Base-by-base conservation (phyloP, 2,888 invertebrate genomes). In the Gortyna flavago region DNA sequence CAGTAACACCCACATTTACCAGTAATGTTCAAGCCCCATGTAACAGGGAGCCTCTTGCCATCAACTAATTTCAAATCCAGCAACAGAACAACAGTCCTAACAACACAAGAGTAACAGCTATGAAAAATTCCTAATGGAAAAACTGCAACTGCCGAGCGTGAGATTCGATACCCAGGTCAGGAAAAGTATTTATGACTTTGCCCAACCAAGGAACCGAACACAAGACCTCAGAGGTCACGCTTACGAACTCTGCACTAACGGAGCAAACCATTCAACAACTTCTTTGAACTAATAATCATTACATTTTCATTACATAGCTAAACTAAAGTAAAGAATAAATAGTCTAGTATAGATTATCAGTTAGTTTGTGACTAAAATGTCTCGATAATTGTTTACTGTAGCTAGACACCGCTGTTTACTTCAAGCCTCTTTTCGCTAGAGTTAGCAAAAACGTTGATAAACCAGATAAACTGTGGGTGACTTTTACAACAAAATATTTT, bases 371-470 rank as follows among this genome's bases (percentile, higher is more conserved):
- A 92, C 92, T 91, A 91, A 89, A 92, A 92, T 89, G 93, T 93
- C 91, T 90, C 91, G 91, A 93, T 94, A 92, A 92, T 91, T 82
- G 82, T 91, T 89, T 89, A 86, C 75, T 87, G 89, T 89, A 88
- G 91, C 88, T 85, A 89, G 92, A 91, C 88, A 66, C 64, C 84
- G 89, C 89, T 91, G 91, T 90, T 90, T 90, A 89, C 90, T 90
- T 85, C 85, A 87, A 87, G 85, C 86, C 87, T 85, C 87, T 85
- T 86, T 84, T 82, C 81, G 67, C 29, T 86, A 94, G 92, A 94
- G 94, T 77, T 94, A 91, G 2, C 87, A 84, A 66, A 9, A 62
- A 38, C 6, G 6, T 62, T 1, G 0, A 8, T 25, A 8, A 7
- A 1, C 7, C 5, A 48, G n/a, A 41, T 21, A 62, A 25, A 1